phyloP scores from a whole-genome alignment of 2,113 vertebrate species.

The Grantiella picta region DNA sequence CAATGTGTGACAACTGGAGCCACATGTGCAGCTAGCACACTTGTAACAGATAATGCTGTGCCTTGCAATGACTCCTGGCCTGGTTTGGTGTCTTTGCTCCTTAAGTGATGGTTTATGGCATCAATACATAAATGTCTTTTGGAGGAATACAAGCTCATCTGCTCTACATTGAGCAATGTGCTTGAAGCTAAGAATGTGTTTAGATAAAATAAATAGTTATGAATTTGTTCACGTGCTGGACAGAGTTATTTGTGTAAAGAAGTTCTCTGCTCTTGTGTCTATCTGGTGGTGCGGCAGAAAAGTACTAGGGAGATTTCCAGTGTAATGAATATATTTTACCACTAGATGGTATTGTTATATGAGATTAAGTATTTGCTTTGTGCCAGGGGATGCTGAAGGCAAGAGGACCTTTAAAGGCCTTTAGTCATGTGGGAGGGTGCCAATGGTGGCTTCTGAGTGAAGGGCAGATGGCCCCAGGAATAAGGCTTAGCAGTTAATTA shows the following conservation, averaged over 20 bases:
- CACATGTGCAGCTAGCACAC: fast-evolving
- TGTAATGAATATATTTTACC: slow-evolving; percentile 38
- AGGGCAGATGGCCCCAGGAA: not conserved
- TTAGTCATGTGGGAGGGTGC: not conserved
- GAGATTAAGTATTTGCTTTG: slow-evolving; percentile 17
- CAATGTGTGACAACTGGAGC: too few relatives aligned
- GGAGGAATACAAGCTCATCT: not conserved
- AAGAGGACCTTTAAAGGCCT: not conserved
- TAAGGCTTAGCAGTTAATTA: not conserved
- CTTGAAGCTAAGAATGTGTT: not conserved
- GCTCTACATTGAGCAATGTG: not conserved
- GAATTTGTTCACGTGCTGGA: not conserved
- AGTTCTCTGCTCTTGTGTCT: not conserved
- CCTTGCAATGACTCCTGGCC: not conserved
- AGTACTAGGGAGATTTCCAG: not conserved
- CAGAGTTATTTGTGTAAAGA: not conserved
- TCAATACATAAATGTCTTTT: not conserved
- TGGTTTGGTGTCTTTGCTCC: not conserved
- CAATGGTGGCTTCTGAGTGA: not conserved
- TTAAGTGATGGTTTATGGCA: not conserved
- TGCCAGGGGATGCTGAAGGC: not conserved
- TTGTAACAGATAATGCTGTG: not conserved
- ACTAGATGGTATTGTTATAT: slow-evolving; percentile 64
- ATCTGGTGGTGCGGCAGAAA: not conserved
- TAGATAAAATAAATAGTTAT: not conserved